These are phyloP conservation scores for Amphiduros pacificus DNA, from an alignment of 2,888 invertebrate genomes.

Conservation along the genomic window DNA sequence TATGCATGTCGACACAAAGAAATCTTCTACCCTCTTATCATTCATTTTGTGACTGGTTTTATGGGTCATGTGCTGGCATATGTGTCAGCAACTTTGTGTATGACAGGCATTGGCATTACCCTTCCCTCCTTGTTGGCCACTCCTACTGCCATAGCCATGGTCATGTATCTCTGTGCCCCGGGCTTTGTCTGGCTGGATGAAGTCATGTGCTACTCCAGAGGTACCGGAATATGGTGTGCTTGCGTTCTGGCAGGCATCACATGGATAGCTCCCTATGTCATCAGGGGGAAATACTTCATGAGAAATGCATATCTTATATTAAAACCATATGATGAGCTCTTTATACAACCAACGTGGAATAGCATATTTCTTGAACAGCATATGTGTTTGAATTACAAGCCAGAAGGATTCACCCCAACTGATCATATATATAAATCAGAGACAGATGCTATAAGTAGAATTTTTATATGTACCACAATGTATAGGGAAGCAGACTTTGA, in stretches of 20 bases:
- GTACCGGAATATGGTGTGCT: slow-evolving; percentile 30
- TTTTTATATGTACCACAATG: slow-evolving; percentile 48
- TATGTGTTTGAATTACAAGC: slow-evolving; percentile 31
- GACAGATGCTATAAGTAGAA: slow-evolving; percentile 20
- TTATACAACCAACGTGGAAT: slow-evolving; percentile 32
- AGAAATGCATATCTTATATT: slow-evolving; percentile 26
- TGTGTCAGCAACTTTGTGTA: slow-evolving; percentile 30
- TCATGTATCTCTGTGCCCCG: slow-evolving; percentile 26
- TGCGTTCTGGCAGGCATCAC: slow-evolving; percentile 26
- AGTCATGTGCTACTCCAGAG: slow-evolving; percentile 27
- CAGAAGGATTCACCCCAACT: slow-evolving; percentile 24
- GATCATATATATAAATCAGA: not conserved
- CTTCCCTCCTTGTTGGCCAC: slow-evolving; percentile 33
- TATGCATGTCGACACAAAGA: slow-evolving; percentile 22
- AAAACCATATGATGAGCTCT: slow-evolving; percentile 33
- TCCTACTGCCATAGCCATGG: slow-evolving; percentile 25
- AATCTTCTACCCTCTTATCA: slow-evolving; percentile 30
- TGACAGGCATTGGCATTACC: slow-evolving; percentile 29
- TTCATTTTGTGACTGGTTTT: slow-evolving; percentile 27
- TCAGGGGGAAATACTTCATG: slow-evolving; percentile 19
- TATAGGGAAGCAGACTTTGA: slow-evolving; percentile 46
- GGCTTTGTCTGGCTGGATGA: slow-evolving; percentile 18
- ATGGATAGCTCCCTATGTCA: slow-evolving; percentile 32
- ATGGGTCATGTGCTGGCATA: slow-evolving; percentile 25
- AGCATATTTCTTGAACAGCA: slow-evolving; percentile 35